Base-by-base conservation (phyloP, 2,113 vertebrate species). In the Pongo pygmaeus region DNA sequence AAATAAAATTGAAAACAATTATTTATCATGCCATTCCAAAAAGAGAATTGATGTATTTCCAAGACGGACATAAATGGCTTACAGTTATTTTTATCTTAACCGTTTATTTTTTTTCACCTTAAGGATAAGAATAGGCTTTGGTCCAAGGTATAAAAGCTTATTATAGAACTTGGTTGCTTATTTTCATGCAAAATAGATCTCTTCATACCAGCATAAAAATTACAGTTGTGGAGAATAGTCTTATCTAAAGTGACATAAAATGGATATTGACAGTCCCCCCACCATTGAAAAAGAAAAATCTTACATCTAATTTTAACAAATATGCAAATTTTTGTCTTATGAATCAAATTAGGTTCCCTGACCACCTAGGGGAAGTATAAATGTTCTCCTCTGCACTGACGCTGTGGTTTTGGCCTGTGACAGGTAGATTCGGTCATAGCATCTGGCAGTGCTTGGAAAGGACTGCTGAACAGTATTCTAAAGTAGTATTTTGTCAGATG, bases 111-210 rank as follows among this genome's bases (percentile, higher is more conserved):
- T 74, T 84, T 77, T 72, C 18, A 83, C 16, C 83, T 48, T 72
- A 69, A 67, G 38, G 23, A 61, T 83, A 90, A 59, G 16, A 81
- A 59, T 79, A 17, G 61, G 22, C n/a, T 84, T 43, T 57, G 11
- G 59, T 17, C 30, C 30, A 84, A 50, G 12, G 48, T 40, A 96
- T 43, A 57, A n/a, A 92, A 67, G 20, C 59, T 80, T 84, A 69
- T 70, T 90, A 27, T 69, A 81, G 89, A 81, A 89, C 40, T 59
- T 86, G 18, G 13, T 88, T 67, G 30, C 18, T 83, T 83, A 85
- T 93, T 90, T 92, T 94, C 35, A 61, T 94, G 67, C 17, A 89
- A 83, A 92, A 78, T 89, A 97, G 40, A 1, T 77, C 74, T 57
- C 84, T 93, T 93, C 23, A 43, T 84, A 30, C 17, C 40, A 89